Evolutionary conservation across 2,113 vertebrate species (phyloP), one percentile per base, ranked within the genome.

Genomic region (Mohoua ochrocephala): DNA sequence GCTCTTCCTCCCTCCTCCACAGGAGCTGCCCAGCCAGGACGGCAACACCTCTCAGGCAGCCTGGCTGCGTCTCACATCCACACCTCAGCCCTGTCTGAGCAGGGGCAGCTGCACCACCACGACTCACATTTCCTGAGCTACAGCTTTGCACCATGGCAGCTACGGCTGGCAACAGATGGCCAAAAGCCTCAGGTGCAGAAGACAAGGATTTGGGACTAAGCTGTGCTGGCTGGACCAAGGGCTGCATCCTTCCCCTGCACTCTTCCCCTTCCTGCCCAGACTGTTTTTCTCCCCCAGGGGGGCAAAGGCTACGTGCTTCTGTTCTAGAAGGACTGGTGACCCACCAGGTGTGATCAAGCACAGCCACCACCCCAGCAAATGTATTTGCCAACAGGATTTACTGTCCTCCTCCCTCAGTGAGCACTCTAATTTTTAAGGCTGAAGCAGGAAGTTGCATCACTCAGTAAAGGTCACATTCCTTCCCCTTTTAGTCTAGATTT

Each of bases 401-500:
- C 65, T 59, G 12, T 24, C 15, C 52, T 89, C 5, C 37, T 71
- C 50, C 54, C 31, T 39, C 39, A 4, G 33, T 16, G 54, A 93
- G 30, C n/a, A 54, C 39, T 64, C 57, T 70, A 3, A 65, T 87
- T 90, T 79, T 77, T 70, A 69, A 87, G 83, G 26, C 52, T 93
- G 64, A 95, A 71, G 80, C 75, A 88, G 95, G 91, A 97, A 95
- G 45, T 81, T 91, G 65, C 68, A 73, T 87, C 64, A 44, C 74
- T 80, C 77, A 17, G 42, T 73, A 88, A 78, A 95, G 87, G 90
- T 92, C 83, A 85, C 80, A 90, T 87, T 95, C 93, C 74, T 96
- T 91, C 91, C 86, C 91, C 61, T 92, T 94, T 70, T 30, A 42
- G 39, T 86, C 65, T 76, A 89, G 82, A 96, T 95, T 97, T 96